Evolutionary conservation across 2,113 vertebrate species (phyloP).

Genomic region (Phycodurus eques): DNA sequence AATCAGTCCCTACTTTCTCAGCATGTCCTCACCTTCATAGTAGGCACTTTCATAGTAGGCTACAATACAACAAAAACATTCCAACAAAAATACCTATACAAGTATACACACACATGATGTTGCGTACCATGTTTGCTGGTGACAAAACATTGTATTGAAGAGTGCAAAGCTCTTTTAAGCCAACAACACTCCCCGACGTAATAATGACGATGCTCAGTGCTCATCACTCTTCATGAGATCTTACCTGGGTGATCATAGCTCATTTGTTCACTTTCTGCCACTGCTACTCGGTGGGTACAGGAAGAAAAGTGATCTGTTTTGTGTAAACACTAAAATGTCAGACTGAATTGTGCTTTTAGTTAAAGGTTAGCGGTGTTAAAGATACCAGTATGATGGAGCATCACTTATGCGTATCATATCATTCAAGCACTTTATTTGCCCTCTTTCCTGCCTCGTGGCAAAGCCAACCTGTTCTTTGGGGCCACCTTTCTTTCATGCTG

Average conservation of each 20-base stretch:
- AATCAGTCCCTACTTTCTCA: background rate
- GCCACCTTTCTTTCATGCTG: constrained; percentile 12
- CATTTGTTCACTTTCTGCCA: background rate
- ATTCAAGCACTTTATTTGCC: background rate
- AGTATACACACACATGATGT: too few relatives aligned
- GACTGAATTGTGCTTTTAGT: background rate
- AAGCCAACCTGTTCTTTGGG: constrained; percentile 2
- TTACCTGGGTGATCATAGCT: background rate
- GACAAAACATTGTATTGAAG: background rate
- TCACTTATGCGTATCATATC: background rate
- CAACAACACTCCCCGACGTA: background rate
- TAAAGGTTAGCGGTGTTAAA: background rate
- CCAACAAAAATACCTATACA: too few relatives aligned
- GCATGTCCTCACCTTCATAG: background rate
- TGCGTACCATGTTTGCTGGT: background rate
- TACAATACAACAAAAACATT: too few relatives aligned
- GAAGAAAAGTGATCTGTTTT: constrained; percentile 4
- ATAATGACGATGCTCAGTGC: background rate
- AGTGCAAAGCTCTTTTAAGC: background rate
- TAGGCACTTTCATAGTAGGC: too few relatives aligned
- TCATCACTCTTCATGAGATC: background rate
- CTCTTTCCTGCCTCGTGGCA: background rate
- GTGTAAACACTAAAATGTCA: background rate
- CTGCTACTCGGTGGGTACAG: background rate
- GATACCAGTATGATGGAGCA: background rate